phyloP scores from a whole-genome alignment of 2,888 invertebrate species.

The Cancer borealis region DNA sequence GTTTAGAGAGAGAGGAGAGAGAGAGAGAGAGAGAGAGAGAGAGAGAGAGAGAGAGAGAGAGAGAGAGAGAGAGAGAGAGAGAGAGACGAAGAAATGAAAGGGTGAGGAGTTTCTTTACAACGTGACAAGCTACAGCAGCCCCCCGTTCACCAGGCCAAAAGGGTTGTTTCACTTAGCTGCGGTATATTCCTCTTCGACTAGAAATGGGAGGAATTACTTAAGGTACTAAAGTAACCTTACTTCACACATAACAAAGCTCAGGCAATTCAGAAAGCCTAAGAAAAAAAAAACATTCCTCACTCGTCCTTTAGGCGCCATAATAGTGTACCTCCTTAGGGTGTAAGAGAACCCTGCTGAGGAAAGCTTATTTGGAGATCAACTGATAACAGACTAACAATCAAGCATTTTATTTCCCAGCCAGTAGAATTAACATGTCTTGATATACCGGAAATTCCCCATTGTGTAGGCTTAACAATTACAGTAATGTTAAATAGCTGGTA shows the following conservation, averaged over 20 bases:
- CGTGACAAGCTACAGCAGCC: background rate
- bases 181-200: background rate
- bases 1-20: background rate
- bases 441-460: background rate
- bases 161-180: background rate
- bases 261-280: background rate
- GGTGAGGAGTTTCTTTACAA: background rate
- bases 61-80: background rate
- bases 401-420: background rate
- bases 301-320: background rate
- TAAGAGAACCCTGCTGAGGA: background rate
- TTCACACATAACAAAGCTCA: slow-evolving; percentile 11
- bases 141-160: background rate
- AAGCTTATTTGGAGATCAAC: background rate
- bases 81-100: background rate
- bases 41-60: background rate
- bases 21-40: background rate
- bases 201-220: slow-evolving; percentile 20
- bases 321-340: background rate
- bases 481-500: background rate
- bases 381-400: background rate
- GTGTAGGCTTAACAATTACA: background rate
- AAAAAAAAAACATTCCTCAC: background rate
- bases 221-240: background rate
- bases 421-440: background rate